Evolutionary conservation across 2,888 invertebrate genomes (phyloP).

Genomic region (Nasonovia ribisnigri): DNA sequence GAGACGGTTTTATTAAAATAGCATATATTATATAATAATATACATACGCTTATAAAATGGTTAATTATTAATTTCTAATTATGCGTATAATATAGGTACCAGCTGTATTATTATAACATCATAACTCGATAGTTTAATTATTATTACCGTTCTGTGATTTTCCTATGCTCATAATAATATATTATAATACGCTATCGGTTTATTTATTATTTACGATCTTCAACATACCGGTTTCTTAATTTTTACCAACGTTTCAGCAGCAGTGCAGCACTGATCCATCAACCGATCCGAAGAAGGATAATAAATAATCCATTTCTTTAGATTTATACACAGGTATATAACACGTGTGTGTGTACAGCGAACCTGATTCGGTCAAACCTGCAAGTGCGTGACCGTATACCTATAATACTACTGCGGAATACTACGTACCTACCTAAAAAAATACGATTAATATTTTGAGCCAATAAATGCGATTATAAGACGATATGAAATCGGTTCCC

Average conservation of each 20-base stretch:
- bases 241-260: constrained; percentile 24
- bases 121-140: background rate
- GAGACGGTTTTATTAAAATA: background rate
- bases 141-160: constrained; percentile 34
- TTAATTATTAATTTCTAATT: constrained; percentile 39
- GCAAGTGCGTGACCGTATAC: background rate
- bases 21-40: background rate
- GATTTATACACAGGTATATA: background rate
- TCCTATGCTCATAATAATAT: background rate
- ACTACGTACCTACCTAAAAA: background rate
- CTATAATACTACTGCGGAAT: too few relatives aligned
- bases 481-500: background rate
- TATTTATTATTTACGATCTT: constrained; percentile 44
- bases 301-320: constrained; percentile 46
- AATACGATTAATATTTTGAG: constrained; percentile 25
- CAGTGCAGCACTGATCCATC: constrained; percentile 30
- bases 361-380: constrained; percentile 13
- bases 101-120: background rate
- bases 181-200: constrained; percentile 12
- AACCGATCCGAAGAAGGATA: constrained; percentile 16
- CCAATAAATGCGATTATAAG: constrained; percentile 36
- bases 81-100: background rate
- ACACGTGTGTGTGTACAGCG: background rate
- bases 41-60: background rate
- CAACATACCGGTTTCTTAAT: constrained; percentile 39